A percentile compares a stretch with the other conserved stretches of the same genome.
Conservation (phyloP, 1,140 invertebrate genomes). For the Cardiocondyla obscurior region DNA sequence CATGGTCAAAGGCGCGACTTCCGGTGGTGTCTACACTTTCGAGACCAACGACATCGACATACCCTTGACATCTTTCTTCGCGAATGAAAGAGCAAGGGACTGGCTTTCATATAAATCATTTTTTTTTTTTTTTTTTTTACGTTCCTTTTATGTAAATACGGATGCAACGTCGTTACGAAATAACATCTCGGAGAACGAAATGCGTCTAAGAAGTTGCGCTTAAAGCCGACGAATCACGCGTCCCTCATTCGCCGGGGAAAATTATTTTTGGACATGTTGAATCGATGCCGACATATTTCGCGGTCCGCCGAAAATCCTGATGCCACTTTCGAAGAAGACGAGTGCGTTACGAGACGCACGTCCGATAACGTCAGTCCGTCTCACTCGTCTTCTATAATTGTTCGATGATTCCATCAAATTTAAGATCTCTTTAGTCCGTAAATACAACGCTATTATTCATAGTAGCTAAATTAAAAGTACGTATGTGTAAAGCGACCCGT, state of each 20-base stretch:
- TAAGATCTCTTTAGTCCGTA: not conserved
- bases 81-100: too few species aligned
- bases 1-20: not conserved
- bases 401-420: slow-evolving; percentile 24
- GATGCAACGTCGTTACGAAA: not conserved
- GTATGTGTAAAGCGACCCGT: too few species aligned
- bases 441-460: not conserved
- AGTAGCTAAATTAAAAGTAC: not conserved
- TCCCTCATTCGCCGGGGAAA: not conserved
- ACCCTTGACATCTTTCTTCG: not conserved
- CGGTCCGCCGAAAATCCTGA: slow-evolving; percentile 30
- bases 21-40: slow-evolving; percentile 8
- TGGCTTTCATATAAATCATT: too few species aligned
- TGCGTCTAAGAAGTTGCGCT: slow-evolving; percentile 13
- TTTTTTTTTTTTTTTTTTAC: too few species aligned
- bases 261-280: slow-evolving; percentile 52
- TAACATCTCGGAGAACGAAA: too few species aligned
- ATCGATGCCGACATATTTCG: slow-evolving; percentile 54
- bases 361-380: slow-evolving; percentile 34
- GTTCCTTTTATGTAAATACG: not conserved
- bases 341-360: slow-evolving; percentile 23
- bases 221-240: not conserved
- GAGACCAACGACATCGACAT: not conserved
- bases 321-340: slow-evolving; percentile 24
- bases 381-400: slow-evolving; percentile 45